These are phyloP conservation scores for Heterohyrax brucei DNA, from an alignment of 2,797 vertebrate species.

Conservation along the genomic window DNA sequence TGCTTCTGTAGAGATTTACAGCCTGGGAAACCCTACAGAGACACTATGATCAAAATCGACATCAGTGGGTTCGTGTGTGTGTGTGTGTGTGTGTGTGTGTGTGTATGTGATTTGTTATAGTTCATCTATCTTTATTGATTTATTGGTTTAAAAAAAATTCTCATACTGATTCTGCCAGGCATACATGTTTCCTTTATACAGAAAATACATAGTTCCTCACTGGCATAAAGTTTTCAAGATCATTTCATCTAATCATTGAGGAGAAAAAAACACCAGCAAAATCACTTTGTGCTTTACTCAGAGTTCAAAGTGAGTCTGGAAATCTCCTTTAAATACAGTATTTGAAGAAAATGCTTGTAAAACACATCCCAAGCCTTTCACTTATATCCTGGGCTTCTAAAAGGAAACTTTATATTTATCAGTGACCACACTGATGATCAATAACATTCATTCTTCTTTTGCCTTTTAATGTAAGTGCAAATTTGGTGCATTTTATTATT, in stretches of 20 bases:
- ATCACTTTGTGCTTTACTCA: conserved; percentile 82
- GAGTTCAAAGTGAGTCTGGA: conserved; percentile 81
- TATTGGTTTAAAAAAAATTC: conserved; percentile 88
- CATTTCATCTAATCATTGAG: conserved; percentile 81
- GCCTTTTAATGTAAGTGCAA: conserved; percentile 81
- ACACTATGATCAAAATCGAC: too few relatives aligned
- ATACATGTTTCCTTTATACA: conserved; percentile 85
- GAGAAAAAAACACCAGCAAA: conserved; percentile 83
- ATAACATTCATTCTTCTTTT: conserved; percentile 83
- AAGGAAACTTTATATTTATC: conserved; percentile 85
- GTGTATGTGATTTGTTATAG: conserved; percentile 77
- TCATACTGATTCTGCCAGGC: conserved; percentile 82
- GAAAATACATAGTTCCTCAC: conserved; percentile 87
- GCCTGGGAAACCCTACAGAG: too few relatives aligned
- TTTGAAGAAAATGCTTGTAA: conserved; percentile 87
- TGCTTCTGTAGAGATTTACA: too few relatives aligned
- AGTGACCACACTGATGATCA: conserved; percentile 78
- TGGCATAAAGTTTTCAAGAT: conserved; percentile 86
- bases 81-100: too few relatives aligned
- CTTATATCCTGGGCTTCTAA: conserved; percentile 82
- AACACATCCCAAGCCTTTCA: conserved; percentile 83
- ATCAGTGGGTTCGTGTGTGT: too few relatives aligned
- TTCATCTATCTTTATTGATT: conserved; percentile 88
- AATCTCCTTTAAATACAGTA: conserved; percentile 85
- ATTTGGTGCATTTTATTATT: conserved; percentile 87